Conservation (phyloP, 2,888 invertebrate species). For the Dynastes tityus region DNA sequence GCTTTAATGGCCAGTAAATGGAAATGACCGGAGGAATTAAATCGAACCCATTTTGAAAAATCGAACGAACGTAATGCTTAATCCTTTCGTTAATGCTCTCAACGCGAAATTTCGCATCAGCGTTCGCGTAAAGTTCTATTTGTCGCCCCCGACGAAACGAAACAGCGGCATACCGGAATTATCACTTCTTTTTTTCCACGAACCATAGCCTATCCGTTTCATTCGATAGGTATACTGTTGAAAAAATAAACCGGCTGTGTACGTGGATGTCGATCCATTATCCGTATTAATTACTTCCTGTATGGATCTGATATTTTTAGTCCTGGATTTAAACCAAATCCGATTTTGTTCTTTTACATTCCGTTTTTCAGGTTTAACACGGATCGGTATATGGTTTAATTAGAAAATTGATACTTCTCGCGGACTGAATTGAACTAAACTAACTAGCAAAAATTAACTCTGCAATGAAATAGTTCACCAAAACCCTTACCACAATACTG, state of each 20-base stretch:
- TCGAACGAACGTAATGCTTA: neutral
- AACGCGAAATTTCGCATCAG: neutral
- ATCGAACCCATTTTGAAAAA: constrained; percentile 5
- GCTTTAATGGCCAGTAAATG: constrained; percentile 9
- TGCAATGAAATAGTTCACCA: no score
- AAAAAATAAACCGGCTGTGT: neutral
- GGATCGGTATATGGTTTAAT: no score
- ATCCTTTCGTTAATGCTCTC: constrained; percentile 3
- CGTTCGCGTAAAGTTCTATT: constrained; percentile 1
- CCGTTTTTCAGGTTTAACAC: no score
- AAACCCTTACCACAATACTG: no score
- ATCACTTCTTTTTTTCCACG: neutral
- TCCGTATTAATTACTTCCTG: neutral
- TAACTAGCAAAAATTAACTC: no score
- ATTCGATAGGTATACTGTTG: neutral
- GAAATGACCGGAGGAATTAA: neutral
- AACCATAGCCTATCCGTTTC: neutral
- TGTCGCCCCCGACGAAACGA: neutral
- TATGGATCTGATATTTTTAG: neutral
- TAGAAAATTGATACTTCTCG: no score
- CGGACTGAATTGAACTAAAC: no score
- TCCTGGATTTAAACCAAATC: no score
- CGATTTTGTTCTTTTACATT: no score
- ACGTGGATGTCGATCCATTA: neutral
- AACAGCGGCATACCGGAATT: neutral